These are phyloP conservation scores for Drosophila funebris DNA, from an alignment of 1,140 invertebrate genomes.

Conservation along the genomic window DNA sequence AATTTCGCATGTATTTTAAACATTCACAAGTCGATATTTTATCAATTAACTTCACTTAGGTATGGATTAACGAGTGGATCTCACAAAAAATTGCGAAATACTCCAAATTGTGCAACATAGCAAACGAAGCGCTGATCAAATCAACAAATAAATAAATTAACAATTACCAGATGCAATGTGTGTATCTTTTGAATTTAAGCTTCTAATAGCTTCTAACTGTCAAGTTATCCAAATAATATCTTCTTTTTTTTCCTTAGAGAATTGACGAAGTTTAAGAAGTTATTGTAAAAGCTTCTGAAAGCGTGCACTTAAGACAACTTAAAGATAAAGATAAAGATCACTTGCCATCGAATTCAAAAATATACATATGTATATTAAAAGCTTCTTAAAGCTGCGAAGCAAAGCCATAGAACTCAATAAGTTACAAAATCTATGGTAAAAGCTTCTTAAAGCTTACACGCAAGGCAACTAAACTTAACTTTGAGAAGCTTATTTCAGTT, in stretches of 20 bases:
- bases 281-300: too few species aligned
- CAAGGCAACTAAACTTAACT: too few species aligned
- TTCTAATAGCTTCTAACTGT: too few species aligned
- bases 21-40: constrained; percentile 4
- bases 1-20: constrained; percentile 10
- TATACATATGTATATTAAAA: too few species aligned
- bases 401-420: too few species aligned
- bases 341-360: too few species aligned
- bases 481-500: not conserved
- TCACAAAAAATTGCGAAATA: not conserved
- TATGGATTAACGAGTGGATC: not conserved
- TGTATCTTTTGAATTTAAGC: not conserved
- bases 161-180: not conserved
- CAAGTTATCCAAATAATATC: too few species aligned
- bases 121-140: not conserved
- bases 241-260: too few species aligned
- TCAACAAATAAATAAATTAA: not conserved
- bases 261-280: too few species aligned
- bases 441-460: not conserved
- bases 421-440: not conserved
- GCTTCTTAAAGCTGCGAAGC: too few species aligned
- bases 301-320: too few species aligned
- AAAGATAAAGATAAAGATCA: too few species aligned
- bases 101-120: not conserved
- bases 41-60: not conserved